Evolutionary conservation across 1,140 invertebrate genomes (phyloP), one percentile per base, ranked within the genome.

Genomic region (Solenopsis invicta): DNA sequence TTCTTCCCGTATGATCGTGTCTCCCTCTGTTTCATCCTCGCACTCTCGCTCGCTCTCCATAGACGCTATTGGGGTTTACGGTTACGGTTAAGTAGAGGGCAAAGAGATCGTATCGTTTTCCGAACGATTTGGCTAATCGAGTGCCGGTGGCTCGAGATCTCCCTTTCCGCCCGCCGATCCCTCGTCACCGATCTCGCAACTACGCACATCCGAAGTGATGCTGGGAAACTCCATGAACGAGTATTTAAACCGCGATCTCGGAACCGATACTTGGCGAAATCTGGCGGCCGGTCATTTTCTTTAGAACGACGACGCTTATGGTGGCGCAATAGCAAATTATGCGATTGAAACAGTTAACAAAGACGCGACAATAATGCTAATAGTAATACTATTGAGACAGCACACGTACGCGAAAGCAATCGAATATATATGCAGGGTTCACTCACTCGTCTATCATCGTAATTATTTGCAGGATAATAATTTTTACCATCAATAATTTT

Each of bases 71-170:
- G 90, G 75, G 75, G 80, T 91, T 92, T 92, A 90, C 78, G 86
- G 81, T 87, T 89, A 92, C 89, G 84, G 87, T 88, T 91, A 90
- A 92, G 81, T 90, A 89, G 85, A 91, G 81, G 84, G 88, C 74
- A 87, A 89, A 91, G 86, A 91, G 89, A 91, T 91, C 91, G 87
- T 92, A 93, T 93, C 87, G 91, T 93, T 93, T 93, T 93, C 91
- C 91, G 87, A 92, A 91, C 92, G 89, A 93, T 93, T 93, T 91
- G 88, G 90, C 90, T 93, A 93, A 93, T 93, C 91, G 91, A 90
- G 87, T 90, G 88, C 61, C 88, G 86, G 41, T 86, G 48, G 86
- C 59, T 76, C 48, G 62, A 48, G 24, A 56, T 18, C 16, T 29
- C 54, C 56, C 50, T 52, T 37, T 62, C 24, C 13, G 18, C 12